Base-by-base conservation (phyloP, 2,888 invertebrate species). In the Rosalia funebris region DNA sequence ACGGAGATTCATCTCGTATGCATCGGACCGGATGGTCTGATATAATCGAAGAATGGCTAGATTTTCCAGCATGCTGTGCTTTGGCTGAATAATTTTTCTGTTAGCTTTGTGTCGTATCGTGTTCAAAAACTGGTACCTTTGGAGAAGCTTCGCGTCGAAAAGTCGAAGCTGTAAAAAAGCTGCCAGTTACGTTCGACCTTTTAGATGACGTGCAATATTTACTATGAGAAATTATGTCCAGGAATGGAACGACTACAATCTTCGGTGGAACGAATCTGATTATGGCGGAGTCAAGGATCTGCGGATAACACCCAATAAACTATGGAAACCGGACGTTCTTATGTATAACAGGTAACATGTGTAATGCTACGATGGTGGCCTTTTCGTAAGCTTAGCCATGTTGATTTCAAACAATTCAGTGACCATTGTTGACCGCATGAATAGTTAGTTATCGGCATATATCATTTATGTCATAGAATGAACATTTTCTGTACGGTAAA, bases 281-380 rank as follows among this genome's bases (percentile, higher is more conserved):
- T 98, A 93, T 80, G 97, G 96, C 34, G 93, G 93, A 55, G 93
- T 99, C 56, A 94, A 93, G 82, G 95, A 94, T 81, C 88, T 99
- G 63, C 88, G 96, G 77, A 94, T 99, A 80, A 96, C 97, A 67
- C 95, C 97, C 50, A 92, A 92, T 83, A 92, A 93, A 81, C 87
- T 99, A 68, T 99, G 99, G 99, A 96, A 94, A 82, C 98, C 99
- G 67, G 98, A 99, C 84, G 95, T 99, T 76, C 92, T 99, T 71
- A 95, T 99, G 93, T 99, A 98, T 85, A 99, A 99, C 90, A 98
- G 98, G 96, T 96, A 86, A 87, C 78, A 80, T 73, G 79, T 79
- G 77, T 78, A 77, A 77, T 77, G 62, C 65, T 57, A 54, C 64
- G 66, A 53, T 59, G 63, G 55, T n/a, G 5, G 34, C 34, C 5